Evolutionary conservation across 2,888 invertebrate species (phyloP), one percentile per base, ranked within the genome.

Genomic region (Andrena bicolor): DNA sequence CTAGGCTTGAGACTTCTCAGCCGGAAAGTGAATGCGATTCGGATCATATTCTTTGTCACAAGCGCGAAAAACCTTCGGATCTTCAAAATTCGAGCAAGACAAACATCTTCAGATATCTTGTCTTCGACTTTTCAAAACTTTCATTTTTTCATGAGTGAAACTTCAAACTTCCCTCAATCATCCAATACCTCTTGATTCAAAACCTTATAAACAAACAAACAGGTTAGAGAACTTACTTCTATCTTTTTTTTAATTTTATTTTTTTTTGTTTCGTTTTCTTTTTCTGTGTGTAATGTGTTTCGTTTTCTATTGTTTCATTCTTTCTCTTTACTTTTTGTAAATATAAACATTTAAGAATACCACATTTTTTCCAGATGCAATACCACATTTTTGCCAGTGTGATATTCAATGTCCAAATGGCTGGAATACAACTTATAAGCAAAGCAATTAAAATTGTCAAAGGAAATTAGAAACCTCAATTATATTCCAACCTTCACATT

Each of bases 161-260:
- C 93, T 93, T 93, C 93, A 94, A 93, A 94, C 93, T 94, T 94
- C 94, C 94, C 94, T 94, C 94, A 93, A 94, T 96, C 96, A 96
- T 96, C 96, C 96, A 96, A 96, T 96, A 96, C 96, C 96, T 96
- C 96, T 96, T 96, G 96, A 96, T 96, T 96, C 96, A 96, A 96
- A 96, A 96, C 96, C 96, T 96, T 96, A 96, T 96, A 96, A 96
- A 96, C 96, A 96, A 96, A 96, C 96, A 96, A 96, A 96, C 90
- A 92, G 91, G 93, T 94, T 94, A 94, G 94, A 94, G 91, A 93
- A 91, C 91, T 91, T 92, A 91, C 89, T 90, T 89, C 88, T 88
- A 90, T 85, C 85, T 91, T 87, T 87, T 8, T 78, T 77, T 90
- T 89, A 87, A 86, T 81, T 84, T 82, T 86, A 70, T 82, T 87